Conservation (phyloP, 2,113 vertebrate species). For the Physeter macrocephalus region DNA sequence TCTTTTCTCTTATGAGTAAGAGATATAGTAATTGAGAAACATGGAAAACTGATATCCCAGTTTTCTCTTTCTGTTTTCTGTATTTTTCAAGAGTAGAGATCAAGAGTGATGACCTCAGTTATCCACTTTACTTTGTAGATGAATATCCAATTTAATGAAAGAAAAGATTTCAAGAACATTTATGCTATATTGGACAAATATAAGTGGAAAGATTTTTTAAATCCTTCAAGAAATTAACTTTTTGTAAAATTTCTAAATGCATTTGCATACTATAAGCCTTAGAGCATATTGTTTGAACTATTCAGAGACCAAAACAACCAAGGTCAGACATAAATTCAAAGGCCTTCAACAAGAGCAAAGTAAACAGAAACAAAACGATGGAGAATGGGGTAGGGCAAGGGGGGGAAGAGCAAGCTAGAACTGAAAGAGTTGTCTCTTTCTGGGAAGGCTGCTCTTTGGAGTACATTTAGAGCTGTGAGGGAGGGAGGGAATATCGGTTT, state of each 20-base stretch:
- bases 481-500: background rate
- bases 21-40: background rate
- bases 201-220: constrained; percentile 29
- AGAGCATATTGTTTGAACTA: constrained; percentile 24
- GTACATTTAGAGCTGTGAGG: background rate
- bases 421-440: background rate
- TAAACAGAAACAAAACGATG: background rate
- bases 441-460: background rate
- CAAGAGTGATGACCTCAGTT: constrained; percentile 10
- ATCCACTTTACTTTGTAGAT: background rate
- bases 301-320: background rate
- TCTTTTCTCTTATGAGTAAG: background rate
- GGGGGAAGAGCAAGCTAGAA: background rate
- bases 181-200: background rate
- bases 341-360: background rate
- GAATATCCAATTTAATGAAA: constrained; percentile 10
- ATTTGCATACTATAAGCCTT: background rate
- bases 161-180: constrained; percentile 26
- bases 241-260: constrained; percentile 29
- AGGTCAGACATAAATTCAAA: constrained; percentile 24
- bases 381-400: background rate
- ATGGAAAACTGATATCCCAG: background rate
- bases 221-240: constrained; percentile 33
- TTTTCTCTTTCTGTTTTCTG: constrained; percentile 24
- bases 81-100: constrained; percentile 12